These are phyloP conservation scores for Neosilurus mollespiculum DNA, from an alignment of 2,797 vertebrate genomes.

Conservation along the genomic window DNA sequence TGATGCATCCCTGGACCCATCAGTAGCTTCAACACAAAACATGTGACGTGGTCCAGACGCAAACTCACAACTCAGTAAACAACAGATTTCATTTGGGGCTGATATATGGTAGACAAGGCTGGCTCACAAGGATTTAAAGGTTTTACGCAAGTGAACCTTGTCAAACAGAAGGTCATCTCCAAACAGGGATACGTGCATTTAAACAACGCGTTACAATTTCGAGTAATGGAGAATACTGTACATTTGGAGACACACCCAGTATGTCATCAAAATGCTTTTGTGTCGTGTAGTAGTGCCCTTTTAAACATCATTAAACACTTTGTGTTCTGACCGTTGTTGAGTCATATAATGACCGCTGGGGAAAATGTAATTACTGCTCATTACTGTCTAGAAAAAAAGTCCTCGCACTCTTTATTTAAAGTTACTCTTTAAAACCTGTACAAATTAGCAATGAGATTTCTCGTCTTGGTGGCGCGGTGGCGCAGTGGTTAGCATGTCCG, in stretches of 20 bases:
- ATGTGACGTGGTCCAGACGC: too few relatives aligned
- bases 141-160: conserved; percentile 3
- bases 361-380: conserved; percentile 1
- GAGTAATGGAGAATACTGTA: neutral
- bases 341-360: neutral
- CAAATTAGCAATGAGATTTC: neutral
- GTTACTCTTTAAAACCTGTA: neutral
- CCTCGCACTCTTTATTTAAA: neutral
- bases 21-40: neutral
- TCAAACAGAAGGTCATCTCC: conserved; percentile 8
- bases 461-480: neutral
- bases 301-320: neutral
- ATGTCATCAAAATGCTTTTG: neutral
- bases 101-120: neutral
- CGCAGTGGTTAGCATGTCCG: too few relatives aligned
- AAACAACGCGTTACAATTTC: neutral
- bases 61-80: neutral
- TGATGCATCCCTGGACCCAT: neutral
- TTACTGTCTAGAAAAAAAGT: conserved; percentile 11
- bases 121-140: neutral
- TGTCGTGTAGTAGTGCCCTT: neutral
- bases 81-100: neutral
- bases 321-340: conserved; percentile 12
- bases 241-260: neutral
- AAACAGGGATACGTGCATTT: neutral